Conservation (phyloP, 2,113 vertebrate genomes). For the Dasyornis broadbenti region DNA sequence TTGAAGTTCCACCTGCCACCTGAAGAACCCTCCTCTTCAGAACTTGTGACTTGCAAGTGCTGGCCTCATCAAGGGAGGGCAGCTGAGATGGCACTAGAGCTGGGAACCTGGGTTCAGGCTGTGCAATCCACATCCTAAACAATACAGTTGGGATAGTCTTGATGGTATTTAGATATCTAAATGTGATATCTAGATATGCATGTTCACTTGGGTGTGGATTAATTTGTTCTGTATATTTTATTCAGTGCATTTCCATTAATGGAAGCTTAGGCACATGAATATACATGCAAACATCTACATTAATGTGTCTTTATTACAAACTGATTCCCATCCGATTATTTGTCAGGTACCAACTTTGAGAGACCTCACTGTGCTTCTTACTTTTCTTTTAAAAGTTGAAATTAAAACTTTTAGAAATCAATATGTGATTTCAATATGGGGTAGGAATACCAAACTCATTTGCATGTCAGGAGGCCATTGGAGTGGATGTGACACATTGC, state of each 20-base stretch:
- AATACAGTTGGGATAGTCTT: neutral
- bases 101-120: neutral
- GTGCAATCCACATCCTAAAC: neutral
- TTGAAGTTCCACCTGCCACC: neutral
- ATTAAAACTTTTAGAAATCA: neutral
- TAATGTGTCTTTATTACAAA: neutral
- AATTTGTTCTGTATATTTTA: neutral
- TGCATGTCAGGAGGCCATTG: neutral
- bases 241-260: neutral
- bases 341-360: neutral
- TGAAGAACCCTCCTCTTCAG: neutral
- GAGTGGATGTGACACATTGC: neutral
- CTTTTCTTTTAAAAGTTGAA: neutral
- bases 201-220: neutral
- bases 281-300: neutral
- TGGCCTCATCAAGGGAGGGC: neutral
- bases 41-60: neutral
- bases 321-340: neutral
- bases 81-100: accelerated
- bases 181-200: too few species aligned
- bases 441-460: neutral
- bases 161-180: neutral
- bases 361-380: neutral
- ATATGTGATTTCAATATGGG: neutral
- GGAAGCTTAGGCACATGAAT: neutral